Evolutionary conservation across 2,113 vertebrate genomes (phyloP).

Genomic region (Procapra przewalskii): DNA sequence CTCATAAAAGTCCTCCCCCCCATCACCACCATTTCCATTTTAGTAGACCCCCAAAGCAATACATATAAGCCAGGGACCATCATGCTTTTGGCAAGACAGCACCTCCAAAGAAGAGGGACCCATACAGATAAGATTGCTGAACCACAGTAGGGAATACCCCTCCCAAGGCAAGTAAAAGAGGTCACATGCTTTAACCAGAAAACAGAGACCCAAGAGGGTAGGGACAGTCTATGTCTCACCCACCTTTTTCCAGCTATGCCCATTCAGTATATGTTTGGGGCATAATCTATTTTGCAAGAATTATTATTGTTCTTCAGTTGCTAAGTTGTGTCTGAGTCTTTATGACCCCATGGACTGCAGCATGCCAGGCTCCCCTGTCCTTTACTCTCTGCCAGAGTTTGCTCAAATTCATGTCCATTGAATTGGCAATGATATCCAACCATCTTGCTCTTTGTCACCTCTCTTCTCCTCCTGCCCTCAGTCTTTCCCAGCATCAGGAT

Average conservation of each 20-base stretch:
- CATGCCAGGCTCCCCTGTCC: not conserved
- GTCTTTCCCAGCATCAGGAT: not conserved
- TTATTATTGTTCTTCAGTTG: not conserved
- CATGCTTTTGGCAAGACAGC: not conserved
- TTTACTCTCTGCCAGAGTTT: not conserved
- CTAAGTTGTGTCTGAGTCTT: not conserved
- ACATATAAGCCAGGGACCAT: not conserved
- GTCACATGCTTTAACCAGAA: not conserved
- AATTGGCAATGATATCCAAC: not conserved
- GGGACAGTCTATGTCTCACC: not conserved
- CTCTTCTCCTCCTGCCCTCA: not conserved
- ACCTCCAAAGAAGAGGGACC: not conserved
- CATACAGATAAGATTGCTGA: not conserved
- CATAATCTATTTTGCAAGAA: not conserved
- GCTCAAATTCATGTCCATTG: not conserved
- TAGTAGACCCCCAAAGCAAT: not conserved
- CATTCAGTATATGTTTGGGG: not conserved
- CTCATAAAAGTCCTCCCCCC: not conserved
- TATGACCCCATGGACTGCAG: not conserved
- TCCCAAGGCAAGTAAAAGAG: not conserved
- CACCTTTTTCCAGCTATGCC: not conserved
- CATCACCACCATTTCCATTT: not conserved
- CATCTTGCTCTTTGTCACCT: not conserved
- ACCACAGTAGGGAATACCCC: not conserved
- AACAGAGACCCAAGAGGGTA: not conserved